phyloP scores from a whole-genome alignment of 1,140 invertebrate species.

The Trialeurodes vaporariorum region DNA sequence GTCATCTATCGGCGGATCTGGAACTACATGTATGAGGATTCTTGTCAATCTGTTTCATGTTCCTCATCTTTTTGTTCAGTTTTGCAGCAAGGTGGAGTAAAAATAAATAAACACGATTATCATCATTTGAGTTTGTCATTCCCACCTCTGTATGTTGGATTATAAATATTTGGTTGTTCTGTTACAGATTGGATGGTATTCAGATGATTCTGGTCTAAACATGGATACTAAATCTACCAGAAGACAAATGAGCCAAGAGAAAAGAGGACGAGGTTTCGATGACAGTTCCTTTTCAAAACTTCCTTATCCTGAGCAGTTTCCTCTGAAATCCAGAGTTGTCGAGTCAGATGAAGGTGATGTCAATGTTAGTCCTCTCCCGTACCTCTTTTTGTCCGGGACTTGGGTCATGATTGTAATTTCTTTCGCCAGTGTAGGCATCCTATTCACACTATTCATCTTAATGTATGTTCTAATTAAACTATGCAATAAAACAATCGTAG shows the following conservation, averaged over 20 bases:
- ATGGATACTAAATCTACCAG: background rate
- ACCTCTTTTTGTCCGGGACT: background rate
- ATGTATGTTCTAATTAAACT: constrained; percentile 33
- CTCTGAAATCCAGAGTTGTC: background rate
- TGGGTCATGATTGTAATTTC: background rate
- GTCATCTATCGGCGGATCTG: no score
- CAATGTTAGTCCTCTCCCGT: background rate
- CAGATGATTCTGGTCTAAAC: background rate
- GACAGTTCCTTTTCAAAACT: background rate
- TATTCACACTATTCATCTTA: constrained; percentile 9
- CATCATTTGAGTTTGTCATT: no score
- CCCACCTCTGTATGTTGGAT: no score
- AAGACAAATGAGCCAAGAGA: background rate
- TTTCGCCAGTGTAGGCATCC: background rate
- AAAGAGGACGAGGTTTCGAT: background rate
- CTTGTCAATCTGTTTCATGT: no score
- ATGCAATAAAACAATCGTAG: constrained; percentile 37
- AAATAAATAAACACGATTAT: no score
- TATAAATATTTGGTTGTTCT: no score
- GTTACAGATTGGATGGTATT: background rate
- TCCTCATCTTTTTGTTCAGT: no score
- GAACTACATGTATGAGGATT: no score
- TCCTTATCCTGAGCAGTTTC: background rate
- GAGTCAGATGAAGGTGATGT: background rate
- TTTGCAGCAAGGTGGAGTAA: no score